Evolutionary conservation across 2,888 invertebrate genomes (phyloP).

Genomic region (Xanthorhoe designata): DNA sequence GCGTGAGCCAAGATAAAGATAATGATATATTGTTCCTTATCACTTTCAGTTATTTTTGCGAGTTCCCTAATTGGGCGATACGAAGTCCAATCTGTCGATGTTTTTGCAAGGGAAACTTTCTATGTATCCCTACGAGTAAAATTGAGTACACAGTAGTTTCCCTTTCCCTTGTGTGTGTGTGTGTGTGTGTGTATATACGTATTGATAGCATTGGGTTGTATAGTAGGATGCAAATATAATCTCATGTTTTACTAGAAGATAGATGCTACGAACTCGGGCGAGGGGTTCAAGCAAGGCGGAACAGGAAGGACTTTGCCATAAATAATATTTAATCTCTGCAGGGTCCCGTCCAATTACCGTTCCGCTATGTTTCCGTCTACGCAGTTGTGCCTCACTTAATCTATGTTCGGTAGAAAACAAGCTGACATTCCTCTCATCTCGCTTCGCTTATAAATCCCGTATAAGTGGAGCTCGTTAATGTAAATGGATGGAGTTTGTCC

Average conservation of each 20-base stretch:
- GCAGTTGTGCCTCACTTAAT: too few relatives aligned
- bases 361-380: too few relatives aligned
- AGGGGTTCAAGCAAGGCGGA: neutral
- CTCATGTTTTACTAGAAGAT: neutral
- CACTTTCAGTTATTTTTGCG: neutral
- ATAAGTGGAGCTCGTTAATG: too few relatives aligned
- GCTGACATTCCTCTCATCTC: too few relatives aligned
- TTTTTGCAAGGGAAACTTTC: neutral
- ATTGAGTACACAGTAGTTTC: neutral
- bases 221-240: neutral
- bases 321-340: too few relatives aligned
- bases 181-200: neutral
- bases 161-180: neutral
- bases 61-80: neutral
- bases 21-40: neutral
- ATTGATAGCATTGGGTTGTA: neutral
- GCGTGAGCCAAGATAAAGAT: neutral
- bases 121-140: neutral
- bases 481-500: too few relatives aligned
- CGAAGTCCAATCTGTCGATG: neutral
- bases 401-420: too few relatives aligned
- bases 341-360: too few relatives aligned
- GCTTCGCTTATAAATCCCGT: too few relatives aligned
- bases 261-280: neutral
- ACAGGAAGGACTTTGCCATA: neutral